A percentile compares a stretch with the other conserved stretches of the same genome.
Evolutionary conservation across 2,888 invertebrate genomes (phyloP).

Genomic region (Thysanoteuthis rhombus): DNA sequence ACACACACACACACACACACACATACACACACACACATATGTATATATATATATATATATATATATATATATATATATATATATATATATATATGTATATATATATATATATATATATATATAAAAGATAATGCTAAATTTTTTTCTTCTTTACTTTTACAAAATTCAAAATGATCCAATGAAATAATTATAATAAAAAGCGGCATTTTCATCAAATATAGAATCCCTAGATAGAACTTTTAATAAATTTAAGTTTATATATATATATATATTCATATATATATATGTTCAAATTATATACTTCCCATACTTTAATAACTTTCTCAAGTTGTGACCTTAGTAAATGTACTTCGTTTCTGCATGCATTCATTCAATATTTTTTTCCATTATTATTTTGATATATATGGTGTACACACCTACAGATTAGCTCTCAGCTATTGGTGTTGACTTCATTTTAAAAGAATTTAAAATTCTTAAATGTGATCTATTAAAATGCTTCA

Average conservation of each 20-base stretch:
- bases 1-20: neutral
- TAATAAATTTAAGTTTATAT: too few relatives aligned
- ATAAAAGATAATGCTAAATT: neutral
- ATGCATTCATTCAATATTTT: too few relatives aligned
- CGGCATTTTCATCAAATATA: too few relatives aligned
- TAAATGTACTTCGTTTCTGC: neutral
- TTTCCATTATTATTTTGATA: too few relatives aligned
- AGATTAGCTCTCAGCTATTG: too few relatives aligned
- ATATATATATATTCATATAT: neutral
- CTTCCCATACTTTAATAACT: neutral
- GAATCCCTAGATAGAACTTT: too few relatives aligned
- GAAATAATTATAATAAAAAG: too few relatives aligned
- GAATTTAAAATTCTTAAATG: too few relatives aligned
- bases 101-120: neutral
- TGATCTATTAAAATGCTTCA: too few relatives aligned
- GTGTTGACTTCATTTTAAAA: too few relatives aligned
- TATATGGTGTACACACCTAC: too few relatives aligned
- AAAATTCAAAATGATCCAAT: too few relatives aligned
- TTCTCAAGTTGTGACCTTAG: neutral
- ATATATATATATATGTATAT: neutral
- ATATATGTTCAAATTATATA: neutral
- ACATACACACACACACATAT: neutral
- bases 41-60: neutral
- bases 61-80: neutral
- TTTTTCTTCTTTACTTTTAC: neutral